A percentile compares a stretch with the other conserved stretches of the same genome.
phyloP scores from a whole-genome alignment of 2,113 vertebrate species.

The Cygnus buccinator region DNA sequence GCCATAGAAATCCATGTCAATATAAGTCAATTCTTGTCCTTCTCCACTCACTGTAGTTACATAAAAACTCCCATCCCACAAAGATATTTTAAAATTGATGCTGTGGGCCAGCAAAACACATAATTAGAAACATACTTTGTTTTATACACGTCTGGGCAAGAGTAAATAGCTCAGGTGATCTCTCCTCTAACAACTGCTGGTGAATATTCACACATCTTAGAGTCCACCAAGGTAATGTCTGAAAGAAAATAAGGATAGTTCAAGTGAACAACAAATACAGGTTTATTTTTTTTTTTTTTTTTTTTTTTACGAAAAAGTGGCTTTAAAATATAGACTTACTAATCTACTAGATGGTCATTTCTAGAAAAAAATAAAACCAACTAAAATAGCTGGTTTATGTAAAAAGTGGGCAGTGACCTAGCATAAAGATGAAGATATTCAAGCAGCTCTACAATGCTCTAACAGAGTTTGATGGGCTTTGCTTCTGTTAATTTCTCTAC shows the following conservation, averaged over 20 bases:
- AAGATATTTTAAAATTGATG: not conserved
- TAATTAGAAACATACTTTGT: slow-evolving; percentile 77
- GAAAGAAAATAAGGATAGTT: not conserved
- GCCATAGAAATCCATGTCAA: not conserved
- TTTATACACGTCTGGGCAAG: slow-evolving; percentile 81
- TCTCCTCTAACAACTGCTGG: slow-evolving; percentile 92
- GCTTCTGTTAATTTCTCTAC: not conserved
- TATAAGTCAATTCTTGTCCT: not conserved
- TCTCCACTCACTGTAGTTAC: not conserved
- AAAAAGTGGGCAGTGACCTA: not conserved
- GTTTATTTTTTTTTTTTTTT: too few relatives aligned
- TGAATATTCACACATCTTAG: slow-evolving; percentile 88
- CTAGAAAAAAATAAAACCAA: not conserved
- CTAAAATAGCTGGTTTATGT: not conserved
- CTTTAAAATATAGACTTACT: not conserved
- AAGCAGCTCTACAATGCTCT: not conserved
- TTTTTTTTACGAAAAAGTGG: not conserved
- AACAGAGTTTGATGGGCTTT: not conserved
- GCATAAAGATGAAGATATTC: not conserved
- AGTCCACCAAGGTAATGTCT: slow-evolving; percentile 94
- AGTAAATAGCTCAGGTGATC: slow-evolving; percentile 84
- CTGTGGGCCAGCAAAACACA: not conserved
- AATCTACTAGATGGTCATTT: not conserved
- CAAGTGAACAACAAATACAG: not conserved
- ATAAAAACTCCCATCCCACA: not conserved